Base-by-base conservation (phyloP, 2,113 vertebrate genomes). In the Copsychus sechellarum region DNA sequence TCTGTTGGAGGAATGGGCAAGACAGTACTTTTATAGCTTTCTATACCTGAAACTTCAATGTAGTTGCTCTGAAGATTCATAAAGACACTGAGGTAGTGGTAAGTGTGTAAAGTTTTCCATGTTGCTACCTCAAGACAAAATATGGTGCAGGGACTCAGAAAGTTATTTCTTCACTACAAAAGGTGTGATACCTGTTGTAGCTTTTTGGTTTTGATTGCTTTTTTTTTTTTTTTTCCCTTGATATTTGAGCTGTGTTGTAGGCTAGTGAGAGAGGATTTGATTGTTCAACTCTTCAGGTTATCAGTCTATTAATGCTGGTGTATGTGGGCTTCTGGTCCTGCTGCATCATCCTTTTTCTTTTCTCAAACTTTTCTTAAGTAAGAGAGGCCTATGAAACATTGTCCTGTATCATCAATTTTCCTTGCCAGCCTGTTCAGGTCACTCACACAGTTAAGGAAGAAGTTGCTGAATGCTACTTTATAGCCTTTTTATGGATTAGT, bases 51-150 rank as follows among this genome's bases (percentile, higher is more conserved):
- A 95, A 81, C 42, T 95, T 95, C 65, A 22, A 1, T 91, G 90
- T 66, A 94, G 54, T 93, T 96, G 64, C 54, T 96, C 29, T 93
- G 76, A 93, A 96, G 64, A 89, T 38, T 60, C 24, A 31, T 90
- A 31, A 38, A 81, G 85, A 88, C 71, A 88, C 71, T 85, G 94
- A 96, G 90, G 87, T 94, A 92, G 88, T 92, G 88, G 88, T 91
- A 38, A 71, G 80, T 81, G 26, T 84, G 66, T 94, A 31, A 83
- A 91, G 77, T 69, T 96, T 96, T 93, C 80, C 29, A 19, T 81
- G 40, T 97, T 97, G 86, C 65, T 96, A 94, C 92, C 96, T 97
- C 84, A 96, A 72, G 87, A 84, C 15, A 86, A 79, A 72, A 48
- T 80, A 51, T 80, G 90, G 57, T 28, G 28, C 91, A 96, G 42